Evolutionary conservation across 2,797 vertebrate genomes (phyloP), one percentile per base, ranked within the genome.

Genomic region (Yasuhikotakia modesta): DNA sequence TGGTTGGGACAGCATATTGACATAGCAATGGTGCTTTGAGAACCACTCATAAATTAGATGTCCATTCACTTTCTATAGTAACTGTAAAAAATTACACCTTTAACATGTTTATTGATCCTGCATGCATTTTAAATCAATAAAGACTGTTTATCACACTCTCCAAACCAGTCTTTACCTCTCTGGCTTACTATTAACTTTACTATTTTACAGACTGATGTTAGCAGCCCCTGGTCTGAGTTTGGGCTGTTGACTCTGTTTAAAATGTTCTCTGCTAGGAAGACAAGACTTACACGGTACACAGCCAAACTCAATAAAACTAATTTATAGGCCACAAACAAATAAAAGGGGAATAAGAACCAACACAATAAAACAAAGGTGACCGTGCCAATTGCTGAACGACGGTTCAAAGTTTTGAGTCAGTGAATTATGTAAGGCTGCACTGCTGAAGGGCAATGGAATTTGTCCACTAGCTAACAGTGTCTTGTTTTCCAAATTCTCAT

Each of bases 361-460:
- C 48, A 27, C 21, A n/a, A 21, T 27, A 74, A 74, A 74, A 53
- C 32, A 74, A 57, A 8, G 2, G 14, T 27, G 50, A 30, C 12
- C 11, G 0, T 14, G 12, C 1, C 13, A 58, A 16, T 58, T 6
- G 13, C 22, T 45, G 50, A 45, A 75, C 4, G 24, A 17, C 2
- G 12, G 30, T 74, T 39, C 48, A 64, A 53, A 74, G 71, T 52
- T 27, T 74, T n/a, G n/a, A n/a, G n/a, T 74, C 11, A 39, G 43
- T 61, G 46, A 39, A 19, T 53, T 64, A 64, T 2, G 1, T 24
- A 64, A 52, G 2, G 0, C 55, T 35, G 16, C 35, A 32, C 35
- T 52, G 8, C n/a, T 52, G 19, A 64, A 63, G 4, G 8, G 12
- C 7, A 7, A 3, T 10, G 8, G 10, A 21, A 21, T 55, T 6